A percentile compares a stretch with the other conserved stretches of the same genome.
Conservation (phyloP, 2,113 vertebrate species). For the Clinocottus analis region DNA sequence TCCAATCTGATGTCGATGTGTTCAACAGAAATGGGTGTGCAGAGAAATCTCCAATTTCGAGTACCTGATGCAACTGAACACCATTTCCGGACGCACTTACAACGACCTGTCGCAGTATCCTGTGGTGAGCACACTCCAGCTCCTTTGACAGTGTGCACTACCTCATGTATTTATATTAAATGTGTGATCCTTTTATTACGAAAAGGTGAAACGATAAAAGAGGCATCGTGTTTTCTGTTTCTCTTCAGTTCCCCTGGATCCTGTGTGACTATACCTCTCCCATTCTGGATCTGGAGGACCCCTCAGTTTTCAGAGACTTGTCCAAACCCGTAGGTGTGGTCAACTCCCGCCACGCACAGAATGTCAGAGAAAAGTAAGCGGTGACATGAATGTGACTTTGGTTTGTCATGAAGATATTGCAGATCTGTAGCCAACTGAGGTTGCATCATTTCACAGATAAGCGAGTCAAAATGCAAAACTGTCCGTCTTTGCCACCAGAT, state of each 20-base stretch:
- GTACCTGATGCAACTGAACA: slow-evolving; percentile 98
- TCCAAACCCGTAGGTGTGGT: slow-evolving; percentile 97
- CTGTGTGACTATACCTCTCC: slow-evolving; percentile 92
- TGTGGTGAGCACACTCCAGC: slow-evolving; percentile 86
- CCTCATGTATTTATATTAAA: background rate
- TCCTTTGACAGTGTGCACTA: background rate
- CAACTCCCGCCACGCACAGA: slow-evolving; percentile 92
- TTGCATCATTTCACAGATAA: background rate
- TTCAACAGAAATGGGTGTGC: slow-evolving; percentile 93
- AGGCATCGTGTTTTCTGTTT: slow-evolving; percentile 15
- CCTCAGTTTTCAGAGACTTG: slow-evolving; percentile 91
- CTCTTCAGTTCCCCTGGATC: slow-evolving; percentile 94
- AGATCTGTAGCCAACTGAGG: background rate
- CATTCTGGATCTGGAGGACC: slow-evolving; percentile 89
- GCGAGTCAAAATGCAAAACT: background rate
- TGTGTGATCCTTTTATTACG: background rate
- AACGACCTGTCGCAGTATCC: slow-evolving; percentile 98
- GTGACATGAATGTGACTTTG: background rate
- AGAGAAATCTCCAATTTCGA: slow-evolving; percentile 99
- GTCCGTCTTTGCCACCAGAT: slow-evolving; percentile 77
- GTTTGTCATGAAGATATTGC: background rate
- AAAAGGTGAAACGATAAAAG: background rate
- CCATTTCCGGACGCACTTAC: slow-evolving; percentile 95
- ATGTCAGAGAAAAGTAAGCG: slow-evolving; percentile 93
- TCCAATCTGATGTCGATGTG: slow-evolving; percentile 23